A percentile compares a stretch with the other conserved stretches of the same genome.
Evolutionary conservation across 92 coral and sea anemone genomes (phyloP).

Genomic region (Hydrozoanthus gracilis): DNA sequence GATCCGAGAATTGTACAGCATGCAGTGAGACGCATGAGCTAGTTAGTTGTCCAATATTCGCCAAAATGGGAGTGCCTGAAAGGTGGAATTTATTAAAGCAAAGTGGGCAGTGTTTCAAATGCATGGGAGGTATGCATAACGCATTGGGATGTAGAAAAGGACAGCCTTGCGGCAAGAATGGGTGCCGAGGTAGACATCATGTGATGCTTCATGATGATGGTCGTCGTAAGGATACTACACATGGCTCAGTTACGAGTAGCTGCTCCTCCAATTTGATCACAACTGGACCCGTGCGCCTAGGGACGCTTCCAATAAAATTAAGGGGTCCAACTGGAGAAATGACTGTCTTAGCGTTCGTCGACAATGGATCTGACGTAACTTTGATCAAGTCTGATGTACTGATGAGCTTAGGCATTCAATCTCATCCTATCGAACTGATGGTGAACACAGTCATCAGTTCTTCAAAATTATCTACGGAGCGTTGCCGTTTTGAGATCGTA

Average conservation of each 20-base stretch:
- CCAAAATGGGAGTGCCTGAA: not conserved
- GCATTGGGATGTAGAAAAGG: not conserved
- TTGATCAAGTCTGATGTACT: not conserved
- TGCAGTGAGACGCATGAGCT: not conserved
- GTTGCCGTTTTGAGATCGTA: too few relatives aligned
- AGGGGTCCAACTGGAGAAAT: not conserved
- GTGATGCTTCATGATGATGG: not conserved
- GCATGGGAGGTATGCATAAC: not conserved
- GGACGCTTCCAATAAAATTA: not conserved
- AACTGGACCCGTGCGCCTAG: not conserved
- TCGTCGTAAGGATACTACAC: not conserved
- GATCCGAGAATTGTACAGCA: not conserved
- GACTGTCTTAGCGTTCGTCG: not conserved
- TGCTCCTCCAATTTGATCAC: too few relatives aligned
- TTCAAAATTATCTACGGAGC: not conserved
- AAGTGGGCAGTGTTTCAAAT: not conserved
- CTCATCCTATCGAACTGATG: not conserved
- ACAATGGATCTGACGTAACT: not conserved
- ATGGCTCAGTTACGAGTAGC: not conserved
- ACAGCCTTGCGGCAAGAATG: not conserved
- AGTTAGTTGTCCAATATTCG: not conserved
- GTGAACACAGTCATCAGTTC: not conserved
- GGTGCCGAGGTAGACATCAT: not conserved
- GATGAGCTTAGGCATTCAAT: not conserved
- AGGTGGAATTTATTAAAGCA: not conserved